These are phyloP conservation scores for Plotosus lineatus DNA, from an alignment of 2,113 vertebrate species.

Conservation along the genomic window DNA sequence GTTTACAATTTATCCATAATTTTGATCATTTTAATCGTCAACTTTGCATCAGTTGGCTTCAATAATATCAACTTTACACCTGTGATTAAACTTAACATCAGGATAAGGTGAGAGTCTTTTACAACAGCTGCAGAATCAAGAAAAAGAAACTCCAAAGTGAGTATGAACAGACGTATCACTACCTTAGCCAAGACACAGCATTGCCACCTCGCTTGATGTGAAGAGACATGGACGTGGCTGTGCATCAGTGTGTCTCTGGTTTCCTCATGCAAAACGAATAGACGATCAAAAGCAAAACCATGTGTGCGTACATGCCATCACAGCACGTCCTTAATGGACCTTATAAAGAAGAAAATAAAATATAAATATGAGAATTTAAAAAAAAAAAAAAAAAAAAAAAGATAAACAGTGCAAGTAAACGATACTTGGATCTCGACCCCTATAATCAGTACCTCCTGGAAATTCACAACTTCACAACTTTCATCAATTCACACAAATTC, in stretches of 20 bases:
- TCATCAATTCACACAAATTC: too few relatives aligned
- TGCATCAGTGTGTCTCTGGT: conserved; percentile 3
- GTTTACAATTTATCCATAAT: too few relatives aligned
- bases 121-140: neutral
- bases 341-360: neutral
- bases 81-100: neutral
- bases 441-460: too few relatives aligned
- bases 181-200: neutral
- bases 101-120: neutral
- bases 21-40: neutral
- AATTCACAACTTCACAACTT: too few relatives aligned
- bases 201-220: neutral
- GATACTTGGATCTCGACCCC: neutral
- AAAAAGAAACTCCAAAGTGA: neutral
- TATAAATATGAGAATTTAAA: too few relatives aligned
- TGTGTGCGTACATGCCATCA: neutral
- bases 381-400: too few relatives aligned
- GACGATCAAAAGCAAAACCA: neutral
- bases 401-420: too few relatives aligned
- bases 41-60: neutral
- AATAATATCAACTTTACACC: neutral
- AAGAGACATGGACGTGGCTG: neutral
- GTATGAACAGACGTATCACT: neutral
- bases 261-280: conserved; percentile 14
- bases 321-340: neutral